Conservation (phyloP, 2,888 invertebrate species). For the Eilema sororculum region DNA sequence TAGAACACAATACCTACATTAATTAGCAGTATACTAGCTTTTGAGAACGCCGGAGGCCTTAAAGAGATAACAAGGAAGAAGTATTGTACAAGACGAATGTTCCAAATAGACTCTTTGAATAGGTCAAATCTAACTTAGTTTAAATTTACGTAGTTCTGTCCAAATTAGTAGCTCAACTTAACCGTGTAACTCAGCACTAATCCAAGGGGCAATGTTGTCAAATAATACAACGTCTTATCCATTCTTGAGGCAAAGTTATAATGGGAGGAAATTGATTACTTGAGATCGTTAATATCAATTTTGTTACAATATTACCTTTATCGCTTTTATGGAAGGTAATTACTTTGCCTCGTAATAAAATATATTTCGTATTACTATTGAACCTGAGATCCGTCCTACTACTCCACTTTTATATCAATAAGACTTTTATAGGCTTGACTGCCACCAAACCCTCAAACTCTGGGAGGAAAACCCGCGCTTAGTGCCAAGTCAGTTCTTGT, state of each 20-base stretch:
- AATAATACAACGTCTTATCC: background rate
- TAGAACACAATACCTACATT: background rate
- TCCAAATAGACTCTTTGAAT: background rate
- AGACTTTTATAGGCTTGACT: too few relatives aligned
- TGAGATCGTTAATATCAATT: slow-evolving; percentile 13
- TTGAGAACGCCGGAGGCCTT: background rate
- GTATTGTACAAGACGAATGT: background rate
- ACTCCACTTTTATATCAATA: too few relatives aligned
- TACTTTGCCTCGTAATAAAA: background rate
- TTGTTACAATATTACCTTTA: slow-evolving; percentile 5
- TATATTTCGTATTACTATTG: background rate
- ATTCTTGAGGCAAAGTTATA: slow-evolving; percentile 18
- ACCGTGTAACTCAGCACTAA: background rate
- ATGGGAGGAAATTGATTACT: slow-evolving; percentile 24
- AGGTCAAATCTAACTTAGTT: background rate
- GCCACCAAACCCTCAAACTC: too few relatives aligned
- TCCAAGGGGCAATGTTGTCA: background rate
- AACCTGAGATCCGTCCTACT: background rate
- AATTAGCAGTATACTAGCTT: background rate
- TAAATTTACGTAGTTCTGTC: background rate
- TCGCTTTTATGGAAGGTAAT: background rate
- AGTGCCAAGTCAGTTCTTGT: too few relatives aligned
- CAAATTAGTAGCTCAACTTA: background rate
- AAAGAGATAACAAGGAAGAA: background rate
- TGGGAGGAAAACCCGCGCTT: too few relatives aligned